Conservation (phyloP, 2,113 vertebrate species). For the Tachuris rubrigastra region DNA sequence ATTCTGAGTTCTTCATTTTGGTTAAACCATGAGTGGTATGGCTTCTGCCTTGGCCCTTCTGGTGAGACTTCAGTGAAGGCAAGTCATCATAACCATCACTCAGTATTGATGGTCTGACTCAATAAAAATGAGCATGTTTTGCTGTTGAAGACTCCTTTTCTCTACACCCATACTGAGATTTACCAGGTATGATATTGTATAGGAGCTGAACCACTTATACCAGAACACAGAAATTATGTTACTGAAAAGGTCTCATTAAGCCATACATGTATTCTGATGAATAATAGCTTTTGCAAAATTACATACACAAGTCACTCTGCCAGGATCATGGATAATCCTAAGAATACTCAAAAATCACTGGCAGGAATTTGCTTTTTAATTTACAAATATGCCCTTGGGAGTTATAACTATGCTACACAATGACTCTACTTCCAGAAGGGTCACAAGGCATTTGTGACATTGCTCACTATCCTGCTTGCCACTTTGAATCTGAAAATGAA, state of each 20-base stretch:
- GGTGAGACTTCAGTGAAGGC: neutral
- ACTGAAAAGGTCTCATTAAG: slow-evolving; percentile 4
- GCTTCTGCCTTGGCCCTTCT: neutral
- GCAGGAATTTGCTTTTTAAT: slow-evolving; percentile 4
- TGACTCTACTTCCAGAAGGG: neutral
- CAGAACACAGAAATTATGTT: neutral
- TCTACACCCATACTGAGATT: neutral
- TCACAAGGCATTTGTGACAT: neutral
- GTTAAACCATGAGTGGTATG: neutral
- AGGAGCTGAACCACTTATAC: neutral
- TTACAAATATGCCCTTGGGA: neutral
- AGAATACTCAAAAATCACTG: neutral
- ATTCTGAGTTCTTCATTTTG: neutral
- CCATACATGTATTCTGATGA: neutral
- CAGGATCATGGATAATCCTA: slow-evolving; percentile 15
- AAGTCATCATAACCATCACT: neutral
- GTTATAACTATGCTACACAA: neutral
- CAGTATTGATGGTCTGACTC: neutral
- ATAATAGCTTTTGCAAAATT: slow-evolving; percentile 13
- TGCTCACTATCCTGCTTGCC: neutral
- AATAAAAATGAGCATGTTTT: neutral
- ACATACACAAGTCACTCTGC: neutral
- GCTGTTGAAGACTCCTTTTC: neutral
- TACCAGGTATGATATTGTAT: neutral
- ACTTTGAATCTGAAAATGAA: neutral